Evolutionary conservation across 2,797 vertebrate species (phyloP), one percentile per base, ranked within the genome.

Genomic region (Syngnathus acus): DNA sequence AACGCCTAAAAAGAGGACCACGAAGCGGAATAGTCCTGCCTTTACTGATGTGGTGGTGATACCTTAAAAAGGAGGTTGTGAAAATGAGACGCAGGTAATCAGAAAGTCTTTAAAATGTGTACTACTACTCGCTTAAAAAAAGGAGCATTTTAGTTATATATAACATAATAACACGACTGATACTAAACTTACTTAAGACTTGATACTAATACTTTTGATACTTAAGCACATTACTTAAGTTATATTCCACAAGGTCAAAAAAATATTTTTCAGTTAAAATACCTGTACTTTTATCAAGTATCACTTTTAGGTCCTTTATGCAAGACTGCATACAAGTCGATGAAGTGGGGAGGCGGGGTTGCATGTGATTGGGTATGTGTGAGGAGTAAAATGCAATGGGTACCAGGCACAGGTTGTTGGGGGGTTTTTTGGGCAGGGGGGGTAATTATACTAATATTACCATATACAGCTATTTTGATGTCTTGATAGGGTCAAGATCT

Each of bases 101-200:
- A 32, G 23, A 55, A 55, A 11, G 13, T 23, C 11, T 55, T 32
- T 6, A 26, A 11, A 55, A 11, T 26, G 2, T 26, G 26, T 26
- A 26, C 26, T 4, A 14, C 10, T 23, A 26, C 53, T 54, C 2
- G 1, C 4, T 54, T 26, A 54, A 54, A 13, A 23, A 54, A 32
- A 32, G 3, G 4, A 32, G 32, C 32, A 32, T 32, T 23, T 55
- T 55, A 32, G 26, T 4, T 32, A 55, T 32, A 6, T 32, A 37
- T 16, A 32, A 37, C 16, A 10, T 55, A 4, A 11, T 68, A 71
- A 84, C 79, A 81, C 66, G 51, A 82, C 13, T 50, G 13, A 32
- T 32, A 26, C 26, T 26, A 1, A 32, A 32, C 32, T 32, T 32
- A 32, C 32, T 32, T 32, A 32, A 32, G 32, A 32, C 32, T 32